A percentile compares a stretch with the other conserved stretches of the same genome.
Conservation (phyloP, 2,113 vertebrate species). For the Urocolius indicus region DNA sequence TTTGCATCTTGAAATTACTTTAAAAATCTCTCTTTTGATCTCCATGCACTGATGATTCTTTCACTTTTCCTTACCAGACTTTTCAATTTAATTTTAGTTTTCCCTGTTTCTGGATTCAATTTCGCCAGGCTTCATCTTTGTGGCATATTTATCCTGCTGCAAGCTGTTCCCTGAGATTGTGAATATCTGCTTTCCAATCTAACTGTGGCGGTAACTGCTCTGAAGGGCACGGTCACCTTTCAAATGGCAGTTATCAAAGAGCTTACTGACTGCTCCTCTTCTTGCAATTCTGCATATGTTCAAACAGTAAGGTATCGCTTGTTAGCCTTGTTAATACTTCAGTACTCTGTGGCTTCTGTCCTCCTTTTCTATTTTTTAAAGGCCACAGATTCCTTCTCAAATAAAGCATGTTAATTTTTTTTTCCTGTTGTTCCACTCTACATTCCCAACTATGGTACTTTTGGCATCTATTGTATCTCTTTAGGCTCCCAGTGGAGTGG, state of each 20-base stretch:
- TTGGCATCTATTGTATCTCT: background rate
- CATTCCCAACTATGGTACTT: background rate
- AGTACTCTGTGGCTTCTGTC: background rate
- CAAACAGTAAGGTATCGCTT: background rate
- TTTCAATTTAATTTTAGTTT: constrained; percentile 31
- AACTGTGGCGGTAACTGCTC: background rate
- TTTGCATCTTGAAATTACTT: background rate
- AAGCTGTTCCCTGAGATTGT: background rate
- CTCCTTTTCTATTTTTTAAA: background rate
- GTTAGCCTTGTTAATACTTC: background rate
- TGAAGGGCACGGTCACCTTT: constrained; percentile 28
- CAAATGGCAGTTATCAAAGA: background rate
- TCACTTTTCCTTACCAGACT: background rate
- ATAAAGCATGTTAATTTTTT: background rate
- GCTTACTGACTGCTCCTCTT: background rate
- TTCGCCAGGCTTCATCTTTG: background rate
- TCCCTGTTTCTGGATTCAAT: constrained; percentile 17
- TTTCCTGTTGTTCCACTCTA: background rate
- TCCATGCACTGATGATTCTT: background rate
- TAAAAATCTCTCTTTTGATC: background rate
- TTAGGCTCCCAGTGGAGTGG: background rate
- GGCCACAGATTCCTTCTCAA: constrained; percentile 25
- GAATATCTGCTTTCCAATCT: constrained; percentile 38
- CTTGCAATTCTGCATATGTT: background rate
- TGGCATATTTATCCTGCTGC: constrained; percentile 7